Evolutionary conservation across 2,797 vertebrate species (phyloP), one percentile per base, ranked within the genome.

Genomic region (Xiphorhynchus erythropygius): DNA sequence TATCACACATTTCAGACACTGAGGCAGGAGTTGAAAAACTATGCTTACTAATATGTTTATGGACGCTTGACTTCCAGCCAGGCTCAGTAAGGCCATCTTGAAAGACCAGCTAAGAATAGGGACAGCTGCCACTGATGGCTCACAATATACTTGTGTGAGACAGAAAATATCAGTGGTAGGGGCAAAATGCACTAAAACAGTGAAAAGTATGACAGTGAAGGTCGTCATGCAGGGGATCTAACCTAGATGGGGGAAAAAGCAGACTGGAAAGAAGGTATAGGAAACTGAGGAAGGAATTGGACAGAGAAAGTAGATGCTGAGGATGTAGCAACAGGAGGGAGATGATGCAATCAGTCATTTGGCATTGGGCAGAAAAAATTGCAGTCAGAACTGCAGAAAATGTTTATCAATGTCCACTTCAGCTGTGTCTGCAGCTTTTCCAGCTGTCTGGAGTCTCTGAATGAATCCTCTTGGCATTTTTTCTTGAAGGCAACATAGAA

Each of bases 351-450:
- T 93, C 74, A 44, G 50, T 63, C 24, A 67, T 78, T 91, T 76
- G 70, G 85, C 80, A 60, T 22, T 8, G 41, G n/a, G 11, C 56
- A 84, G 77, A 79, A 86, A 84, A 84, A 76, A 78, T 7, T 74
- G 47, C 15, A 7, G n/a, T 89, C 39, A 86, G 55, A 81, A 78
- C 47, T 86, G 75, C 82, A 89, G 87, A 87, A 95, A 85, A 62
- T 85, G 60, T 83, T 92, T 83, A 82, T 93, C 91, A 83, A 39
- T 65, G 93, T 91, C 94, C 84, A 80, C 91, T 95, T 92, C 75
- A 91, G 94, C 89, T 83, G 89, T 53, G 84, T 87, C 52, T 93
- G 93, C 95, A 92, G n/a, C 69, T 95, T 94, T 92, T 91, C 84
- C 82, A 94, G 89, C 53, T 94, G 79, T 91, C 91, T 91, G 82